Percentiles rank a stretch among this genome's conserved stretches.
Conservation (phyloP, 2,888 invertebrate species). For the Carpatolechia fugitivella region DNA sequence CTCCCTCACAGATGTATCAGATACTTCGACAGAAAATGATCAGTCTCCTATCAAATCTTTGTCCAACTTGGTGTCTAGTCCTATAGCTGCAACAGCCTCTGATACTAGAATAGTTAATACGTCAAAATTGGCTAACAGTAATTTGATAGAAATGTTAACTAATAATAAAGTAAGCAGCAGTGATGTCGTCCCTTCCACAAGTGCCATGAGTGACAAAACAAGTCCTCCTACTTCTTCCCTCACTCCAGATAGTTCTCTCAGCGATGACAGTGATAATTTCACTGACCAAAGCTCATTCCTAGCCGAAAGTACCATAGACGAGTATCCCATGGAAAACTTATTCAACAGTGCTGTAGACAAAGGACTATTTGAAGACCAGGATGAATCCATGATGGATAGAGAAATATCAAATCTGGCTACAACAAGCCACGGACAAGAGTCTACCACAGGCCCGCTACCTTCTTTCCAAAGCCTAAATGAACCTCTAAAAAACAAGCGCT, state of each 20-base stretch:
- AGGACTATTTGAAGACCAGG: slow-evolving; percentile 69
- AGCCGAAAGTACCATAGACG: slow-evolving; percentile 71
- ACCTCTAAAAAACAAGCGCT: slow-evolving; percentile 71
- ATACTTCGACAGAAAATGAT: slow-evolving; percentile 57
- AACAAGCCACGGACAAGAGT: slow-evolving; percentile 67
- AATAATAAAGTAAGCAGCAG: slow-evolving; percentile 52
- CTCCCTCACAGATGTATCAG: slow-evolving; percentile 56
- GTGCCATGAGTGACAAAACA: slow-evolving; percentile 52
- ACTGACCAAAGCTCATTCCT: slow-evolving; percentile 73
- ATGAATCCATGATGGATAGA: slow-evolving; percentile 71
- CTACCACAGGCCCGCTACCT: slow-evolving; percentile 57
- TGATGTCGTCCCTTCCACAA: slow-evolving; percentile 58
- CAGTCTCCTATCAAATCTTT: slow-evolving; percentile 82
- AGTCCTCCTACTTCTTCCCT: slow-evolving; percentile 51
- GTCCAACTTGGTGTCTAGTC: slow-evolving; percentile 81
- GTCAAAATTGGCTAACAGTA: slow-evolving; percentile 63
- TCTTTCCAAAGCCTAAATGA: slow-evolving; percentile 72
- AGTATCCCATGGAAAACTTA: slow-evolving; percentile 74
- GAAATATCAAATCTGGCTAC: slow-evolving; percentile 74
- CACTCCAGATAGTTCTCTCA: slow-evolving; percentile 65
- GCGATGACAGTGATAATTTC: slow-evolving; percentile 70
- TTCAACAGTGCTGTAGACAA: slow-evolving; percentile 74
- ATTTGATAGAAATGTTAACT: slow-evolving; percentile 66
- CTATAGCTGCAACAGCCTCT: slow-evolving; percentile 42
- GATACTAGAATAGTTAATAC: slow-evolving; percentile 51